These are phyloP conservation scores for Carterocephalus palaemon DNA, from an alignment of 2,888 invertebrate species.

Conservation along the genomic window DNA sequence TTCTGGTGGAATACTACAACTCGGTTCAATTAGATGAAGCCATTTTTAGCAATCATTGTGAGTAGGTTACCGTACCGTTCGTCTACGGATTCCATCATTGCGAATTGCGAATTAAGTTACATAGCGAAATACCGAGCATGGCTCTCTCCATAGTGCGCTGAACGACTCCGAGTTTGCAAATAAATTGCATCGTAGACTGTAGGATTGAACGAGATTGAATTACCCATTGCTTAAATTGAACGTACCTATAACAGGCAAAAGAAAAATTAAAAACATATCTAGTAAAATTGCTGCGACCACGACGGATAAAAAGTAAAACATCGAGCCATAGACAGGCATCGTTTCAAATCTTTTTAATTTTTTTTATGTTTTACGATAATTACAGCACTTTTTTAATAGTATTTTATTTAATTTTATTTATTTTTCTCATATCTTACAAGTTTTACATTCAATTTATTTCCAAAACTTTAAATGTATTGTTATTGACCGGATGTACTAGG, in stretches of 20 bases:
- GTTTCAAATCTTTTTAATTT: not conserved
- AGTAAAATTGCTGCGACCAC: not conserved
- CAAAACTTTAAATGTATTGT: not conserved
- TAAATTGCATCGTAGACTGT: too few species aligned
- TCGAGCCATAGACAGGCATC: slow-evolving; percentile 4
- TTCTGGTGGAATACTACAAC: too few species aligned
- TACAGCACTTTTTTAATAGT: not conserved
- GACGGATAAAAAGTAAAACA: slow-evolving; percentile 10
- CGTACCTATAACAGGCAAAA: not conserved
- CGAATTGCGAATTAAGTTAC: too few species aligned
- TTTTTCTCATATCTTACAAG: not conserved
- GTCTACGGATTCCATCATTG: too few species aligned
- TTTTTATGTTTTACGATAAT: not conserved
- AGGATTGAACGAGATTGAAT: too few species aligned
- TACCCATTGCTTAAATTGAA: slow-evolving; percentile 1
- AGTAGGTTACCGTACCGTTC: too few species aligned
- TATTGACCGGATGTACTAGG: slow-evolving; percentile 59
- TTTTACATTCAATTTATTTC: not conserved
- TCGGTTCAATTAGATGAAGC: too few species aligned
- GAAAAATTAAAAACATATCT: not conserved
- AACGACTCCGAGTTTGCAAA: too few species aligned
- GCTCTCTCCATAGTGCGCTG: too few species aligned
- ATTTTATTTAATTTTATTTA: not conserved
- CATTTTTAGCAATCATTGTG: too few species aligned
- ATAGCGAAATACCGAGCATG: too few species aligned